These are phyloP conservation scores for Octomys mimax DNA, from an alignment of 2,797 vertebrate genomes.

Conservation along the genomic window DNA sequence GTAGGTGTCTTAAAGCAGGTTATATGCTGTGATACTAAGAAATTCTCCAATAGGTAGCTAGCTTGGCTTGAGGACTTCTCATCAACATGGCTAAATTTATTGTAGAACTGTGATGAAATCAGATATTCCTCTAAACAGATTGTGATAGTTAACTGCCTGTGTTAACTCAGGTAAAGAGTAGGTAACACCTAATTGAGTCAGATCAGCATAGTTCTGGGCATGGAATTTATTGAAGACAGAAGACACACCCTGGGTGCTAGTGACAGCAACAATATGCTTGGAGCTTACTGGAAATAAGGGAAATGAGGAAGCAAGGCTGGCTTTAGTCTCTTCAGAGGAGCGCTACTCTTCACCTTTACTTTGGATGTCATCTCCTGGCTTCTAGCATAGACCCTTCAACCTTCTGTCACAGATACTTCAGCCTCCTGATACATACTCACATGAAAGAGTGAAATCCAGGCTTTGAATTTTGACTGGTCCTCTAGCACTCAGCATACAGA, in stretches of 20 bases:
- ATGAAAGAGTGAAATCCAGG: not conserved
- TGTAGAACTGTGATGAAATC: not conserved
- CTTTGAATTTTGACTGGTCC: not conserved
- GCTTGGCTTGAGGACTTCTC: not conserved
- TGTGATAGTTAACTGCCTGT: not conserved
- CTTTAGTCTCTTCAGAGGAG: not conserved
- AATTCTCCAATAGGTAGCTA: not conserved
- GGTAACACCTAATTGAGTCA: not conserved
- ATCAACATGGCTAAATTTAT: not conserved
- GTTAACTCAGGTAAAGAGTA: not conserved
- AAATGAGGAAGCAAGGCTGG: not conserved
- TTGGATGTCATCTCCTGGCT: not conserved
- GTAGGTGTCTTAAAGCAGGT: not conserved
- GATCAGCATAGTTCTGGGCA: not conserved
- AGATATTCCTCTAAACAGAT: not conserved
- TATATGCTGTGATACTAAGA: not conserved
- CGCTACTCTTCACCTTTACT: not conserved
- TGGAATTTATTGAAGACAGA: not conserved
- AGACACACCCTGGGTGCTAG: not conserved
- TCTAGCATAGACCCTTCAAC: not conserved
- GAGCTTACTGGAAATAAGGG: not conserved
- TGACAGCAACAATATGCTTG: not conserved
- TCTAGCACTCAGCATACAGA: not conserved
- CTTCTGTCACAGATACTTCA: not conserved
- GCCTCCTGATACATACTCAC: not conserved